These are phyloP conservation scores for Mythimna impura DNA, from an alignment of 2,888 invertebrate species.

Conservation along the genomic window DNA sequence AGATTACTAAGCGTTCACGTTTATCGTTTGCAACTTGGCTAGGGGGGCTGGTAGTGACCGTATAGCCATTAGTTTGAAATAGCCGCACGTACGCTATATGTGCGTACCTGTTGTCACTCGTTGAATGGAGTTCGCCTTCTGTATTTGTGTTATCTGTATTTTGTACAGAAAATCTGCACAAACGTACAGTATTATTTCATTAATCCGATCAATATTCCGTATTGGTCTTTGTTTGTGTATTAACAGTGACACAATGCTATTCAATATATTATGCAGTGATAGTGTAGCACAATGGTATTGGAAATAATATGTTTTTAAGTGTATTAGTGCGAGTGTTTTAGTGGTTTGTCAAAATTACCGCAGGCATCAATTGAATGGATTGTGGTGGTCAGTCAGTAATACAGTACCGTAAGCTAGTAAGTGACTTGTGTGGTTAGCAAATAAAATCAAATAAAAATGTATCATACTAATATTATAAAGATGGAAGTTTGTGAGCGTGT, in stretches of 20 bases:
- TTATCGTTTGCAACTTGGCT: no score
- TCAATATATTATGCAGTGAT: slow-evolving; percentile 8
- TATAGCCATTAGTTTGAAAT: neutral
- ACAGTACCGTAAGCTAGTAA: neutral
- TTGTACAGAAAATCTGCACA: slow-evolving; percentile 20
- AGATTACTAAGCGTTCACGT: no score
- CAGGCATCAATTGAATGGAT: neutral
- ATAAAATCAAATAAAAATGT: neutral
- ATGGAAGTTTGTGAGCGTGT: no score
- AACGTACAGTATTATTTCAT: slow-evolving; percentile 46
- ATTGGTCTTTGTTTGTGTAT: slow-evolving; percentile 45
- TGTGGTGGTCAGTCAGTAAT: no score
- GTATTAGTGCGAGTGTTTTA: neutral
- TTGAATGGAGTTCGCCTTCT: slow-evolving; percentile 4
- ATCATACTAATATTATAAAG: no score
- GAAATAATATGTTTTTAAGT: neutral
- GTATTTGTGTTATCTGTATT: neutral
- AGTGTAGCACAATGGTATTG: neutral
- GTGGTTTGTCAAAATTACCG: neutral
- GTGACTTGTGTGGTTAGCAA: neutral
- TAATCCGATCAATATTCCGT: slow-evolving; percentile 24
- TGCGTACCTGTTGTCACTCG: neutral
- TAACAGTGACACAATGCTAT: slow-evolving; percentile 30
- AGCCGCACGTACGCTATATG: neutral
- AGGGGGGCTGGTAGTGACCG: no score